Evolutionary conservation across 1,140 invertebrate species (phyloP).

Genomic region (Papilio polyxenes): DNA sequence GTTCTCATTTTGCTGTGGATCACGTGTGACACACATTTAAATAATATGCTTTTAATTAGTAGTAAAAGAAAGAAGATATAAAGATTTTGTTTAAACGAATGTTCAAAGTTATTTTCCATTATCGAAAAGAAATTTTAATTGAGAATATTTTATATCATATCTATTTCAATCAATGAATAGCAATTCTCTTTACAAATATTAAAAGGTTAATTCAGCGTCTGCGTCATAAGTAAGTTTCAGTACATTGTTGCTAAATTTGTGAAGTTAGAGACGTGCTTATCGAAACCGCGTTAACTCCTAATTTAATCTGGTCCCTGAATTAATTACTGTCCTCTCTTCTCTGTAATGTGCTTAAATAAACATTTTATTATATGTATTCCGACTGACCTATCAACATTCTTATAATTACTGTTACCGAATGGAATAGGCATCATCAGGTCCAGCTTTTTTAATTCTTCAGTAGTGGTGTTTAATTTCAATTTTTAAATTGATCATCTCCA

Average conservation of each 20-base stretch:
- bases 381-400: too few species aligned
- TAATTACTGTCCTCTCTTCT: background rate
- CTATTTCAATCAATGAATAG: too few species aligned
- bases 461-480: background rate
- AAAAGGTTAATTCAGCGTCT: slow-evolving; percentile 10
- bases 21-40: background rate
- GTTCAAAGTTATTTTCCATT: too few species aligned
- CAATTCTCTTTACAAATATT: background rate
- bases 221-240: background rate
- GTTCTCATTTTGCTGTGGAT: slow-evolving; percentile 74
- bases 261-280: slow-evolving; percentile 3
- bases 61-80: background rate
- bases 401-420: too few species aligned
- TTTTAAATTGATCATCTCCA: background rate
- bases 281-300: background rate
- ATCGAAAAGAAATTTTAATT: too few species aligned
- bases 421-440: background rate
- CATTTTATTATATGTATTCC: background rate
- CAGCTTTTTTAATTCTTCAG: background rate
- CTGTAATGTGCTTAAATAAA: background rate
- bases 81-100: too few species aligned
- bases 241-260: slow-evolving; percentile 1
- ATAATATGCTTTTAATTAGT: background rate
- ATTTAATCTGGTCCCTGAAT: background rate
- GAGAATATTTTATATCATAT: too few species aligned